Base-by-base conservation (phyloP, 1,140 invertebrate genomes). In the Heliconius nattereri region DNA sequence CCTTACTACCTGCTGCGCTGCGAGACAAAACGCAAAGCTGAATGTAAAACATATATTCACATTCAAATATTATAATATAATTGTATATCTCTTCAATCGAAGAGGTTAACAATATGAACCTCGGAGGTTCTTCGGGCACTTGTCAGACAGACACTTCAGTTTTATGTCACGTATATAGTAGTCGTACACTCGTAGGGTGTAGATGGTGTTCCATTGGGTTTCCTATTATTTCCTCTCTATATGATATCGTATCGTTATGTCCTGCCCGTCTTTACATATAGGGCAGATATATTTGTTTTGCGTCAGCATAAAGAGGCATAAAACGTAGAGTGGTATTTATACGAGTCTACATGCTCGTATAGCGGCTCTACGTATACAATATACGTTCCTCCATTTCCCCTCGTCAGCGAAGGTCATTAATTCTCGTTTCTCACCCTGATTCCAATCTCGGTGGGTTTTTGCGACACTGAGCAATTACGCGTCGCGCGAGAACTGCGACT, bases 381-480 rank as follows among this genome's bases (percentile, higher is more conserved):
- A 66, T 29, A 29, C 60, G n/a, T 66, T 66, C 29, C 11, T 9
- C 60, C 66, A 29, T 70, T 71, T 71, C 52, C 52, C 52, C 66
- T 71, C 75, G 75, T 76, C 66, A 71, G 76, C 71, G 71, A 49
- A 71, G 45, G 76, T 77, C 76, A 77, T 77, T 54, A 77, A 77
- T 77, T 40, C 76, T 54, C 76, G 76, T 77, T 77, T 72, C 76
- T 75, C 52, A 54, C 74, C 20, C 32, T 77, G 76, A 77, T 77
- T 77, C 70, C 70, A 37, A 77, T 77, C 76, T 77, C 70, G 70
- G 76, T 40, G 66, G 60, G 76, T 77, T 77, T 77, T 77, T 77
- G 76, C 70, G 76, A 77, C 76, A 77, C 72, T 49, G 70, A 77
- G 66, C 75, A 76, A 76, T 76, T 76, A 76, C 75, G 70, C n/a